phyloP scores from a whole-genome alignment of 2,888 invertebrate species.

The Lydus trimaculatus region DNA sequence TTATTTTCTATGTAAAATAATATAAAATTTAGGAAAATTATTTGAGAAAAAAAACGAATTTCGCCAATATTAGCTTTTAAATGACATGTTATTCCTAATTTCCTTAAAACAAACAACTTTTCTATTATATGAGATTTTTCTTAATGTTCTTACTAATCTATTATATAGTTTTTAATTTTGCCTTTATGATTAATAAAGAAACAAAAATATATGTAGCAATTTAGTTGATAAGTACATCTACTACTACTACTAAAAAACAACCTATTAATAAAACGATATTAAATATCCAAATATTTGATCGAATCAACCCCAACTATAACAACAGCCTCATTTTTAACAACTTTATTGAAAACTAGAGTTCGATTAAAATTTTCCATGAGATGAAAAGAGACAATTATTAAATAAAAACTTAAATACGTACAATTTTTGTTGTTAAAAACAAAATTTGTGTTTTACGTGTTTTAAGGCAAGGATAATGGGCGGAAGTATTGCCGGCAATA shows the following conservation, averaged over 20 bases:
- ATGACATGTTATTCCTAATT: slow-evolving; percentile 38
- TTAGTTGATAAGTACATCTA: slow-evolving; percentile 51
- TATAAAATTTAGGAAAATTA: neutral
- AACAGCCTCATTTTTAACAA: slow-evolving; percentile 26
- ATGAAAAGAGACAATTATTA: neutral
- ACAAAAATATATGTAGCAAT: slow-evolving; percentile 47
- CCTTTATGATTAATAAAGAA: slow-evolving; percentile 43
- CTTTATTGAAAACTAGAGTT: slow-evolving; percentile 39
- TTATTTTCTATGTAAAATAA: slow-evolving; percentile 23
- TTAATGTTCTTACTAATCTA: slow-evolving; percentile 47
- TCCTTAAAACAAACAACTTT: slow-evolving; percentile 14
- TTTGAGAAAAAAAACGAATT: neutral
- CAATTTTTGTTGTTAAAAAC: neutral
- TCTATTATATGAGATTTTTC: slow-evolving; percentile 46
- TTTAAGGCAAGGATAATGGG: slow-evolving; percentile 63
- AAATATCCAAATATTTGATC: slow-evolving; percentile 36
- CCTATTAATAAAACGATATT: slow-evolving; percentile 51
- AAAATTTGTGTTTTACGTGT: neutral
- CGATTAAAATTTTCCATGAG: slow-evolving; percentile 20
- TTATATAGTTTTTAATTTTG: slow-evolving; percentile 51
- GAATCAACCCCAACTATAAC: neutral
- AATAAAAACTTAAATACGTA: slow-evolving; percentile 4
- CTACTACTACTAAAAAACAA: slow-evolving; percentile 33
- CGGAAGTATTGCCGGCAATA: slow-evolving; percentile 89
- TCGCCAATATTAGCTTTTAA: slow-evolving; percentile 17